Evolutionary conservation across 2,113 vertebrate genomes (phyloP).

Genomic region (Galbula dea): DNA sequence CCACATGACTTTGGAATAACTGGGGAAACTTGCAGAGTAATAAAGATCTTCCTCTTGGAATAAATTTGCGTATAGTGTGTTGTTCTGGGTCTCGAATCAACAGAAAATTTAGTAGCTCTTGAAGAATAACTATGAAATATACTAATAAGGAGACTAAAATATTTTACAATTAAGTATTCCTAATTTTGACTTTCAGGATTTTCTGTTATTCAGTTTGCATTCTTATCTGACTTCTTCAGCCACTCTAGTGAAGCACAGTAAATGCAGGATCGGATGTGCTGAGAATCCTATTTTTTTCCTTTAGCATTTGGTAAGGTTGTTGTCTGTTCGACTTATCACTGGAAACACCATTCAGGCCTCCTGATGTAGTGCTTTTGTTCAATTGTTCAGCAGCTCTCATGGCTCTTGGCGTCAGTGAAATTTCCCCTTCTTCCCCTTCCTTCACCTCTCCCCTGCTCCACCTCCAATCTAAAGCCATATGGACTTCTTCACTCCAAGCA

Average conservation of each 20-base stretch:
- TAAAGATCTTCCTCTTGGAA: not conserved
- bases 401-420: not conserved
- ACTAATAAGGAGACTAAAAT: not conserved
- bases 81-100: not conserved
- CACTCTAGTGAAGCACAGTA: not conserved
- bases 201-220: not conserved
- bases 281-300: not conserved
- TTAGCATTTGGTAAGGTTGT: not conserved
- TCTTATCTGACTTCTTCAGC: not conserved
- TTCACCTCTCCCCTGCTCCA: not conserved
- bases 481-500: conserved; percentile 31
- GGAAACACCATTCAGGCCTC: not conserved
- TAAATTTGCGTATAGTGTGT: not conserved
- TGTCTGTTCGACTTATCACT: not conserved
- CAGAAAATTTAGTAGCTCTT: not conserved
- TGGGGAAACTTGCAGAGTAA: not conserved
- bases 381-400: not conserved
- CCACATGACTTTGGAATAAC: not conserved
- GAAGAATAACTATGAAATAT: not conserved
- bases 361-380: not conserved
- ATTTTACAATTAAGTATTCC: not conserved
- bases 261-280: not conserved
- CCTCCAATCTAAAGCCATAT: conserved; percentile 32
- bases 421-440: not conserved
- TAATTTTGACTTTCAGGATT: not conserved